Evolutionary conservation across 2,797 vertebrate species (phyloP), one percentile per base, ranked within the genome.

Genomic region (Rhynchotus rufescens): DNA sequence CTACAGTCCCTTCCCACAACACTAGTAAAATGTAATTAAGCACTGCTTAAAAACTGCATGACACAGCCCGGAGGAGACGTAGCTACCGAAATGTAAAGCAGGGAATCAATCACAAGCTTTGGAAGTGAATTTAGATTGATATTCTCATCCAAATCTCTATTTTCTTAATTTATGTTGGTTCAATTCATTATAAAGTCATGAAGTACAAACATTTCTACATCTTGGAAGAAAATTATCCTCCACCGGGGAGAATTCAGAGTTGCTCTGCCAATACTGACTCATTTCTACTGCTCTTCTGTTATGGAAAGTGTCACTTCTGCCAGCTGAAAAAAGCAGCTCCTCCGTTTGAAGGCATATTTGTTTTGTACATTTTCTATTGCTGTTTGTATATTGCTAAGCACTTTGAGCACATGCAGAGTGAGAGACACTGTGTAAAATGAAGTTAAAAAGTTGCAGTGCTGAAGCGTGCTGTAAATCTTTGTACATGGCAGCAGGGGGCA

Each of bases 281-380:
- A 79, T 95, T 93, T 94, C 81, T 73, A 67, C 36, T 64, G 89
- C 92, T 87, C 10, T 45, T 92, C 44, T 77, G 54, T 73, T 94
- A 82, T 25, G 26, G 38, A 19, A 94, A 80, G 54, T 81, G 61
- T 88, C 60, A 76, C 71, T 93, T 94, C 90, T 86, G 61, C 89
- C 84, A 59, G 12, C 61, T 88, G 86, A 93, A 93, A 80, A 94
- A 95, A 95, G 74, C 74, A 74, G 76, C 38, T 91, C 65, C 44
- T 88, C 69, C 76, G 42, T 92, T 89, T 90, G 92, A 95, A 94
- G 89, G 85, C 51, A 7, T 67, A 85, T 66, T 94, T 95, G 88
- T 89, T 96, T 92, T 88, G 86, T 93, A 92, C 78, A 40, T 91
- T 95, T 96, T 75, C 90, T 88, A 30, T 60, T 94, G 89, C 89